Conservation (phyloP, 2,888 invertebrate species). For the Erebia epiphron region DNA sequence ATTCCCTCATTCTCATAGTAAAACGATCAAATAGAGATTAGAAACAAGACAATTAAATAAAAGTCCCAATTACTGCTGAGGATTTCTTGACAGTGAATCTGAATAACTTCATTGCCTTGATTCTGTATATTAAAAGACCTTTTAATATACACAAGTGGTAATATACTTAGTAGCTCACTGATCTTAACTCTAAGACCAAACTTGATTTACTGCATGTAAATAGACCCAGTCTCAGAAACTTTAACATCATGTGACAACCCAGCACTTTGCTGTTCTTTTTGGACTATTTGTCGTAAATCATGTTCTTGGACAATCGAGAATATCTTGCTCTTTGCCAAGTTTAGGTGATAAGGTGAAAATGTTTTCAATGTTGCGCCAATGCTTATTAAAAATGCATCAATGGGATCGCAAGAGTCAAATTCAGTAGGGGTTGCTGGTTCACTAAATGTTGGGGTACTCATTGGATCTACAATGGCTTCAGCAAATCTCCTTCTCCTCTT, state of each 20-base stretch:
- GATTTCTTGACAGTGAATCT: no score
- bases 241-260: conserved; percentile 51
- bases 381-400: conserved; percentile 70
- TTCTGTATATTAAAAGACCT: no score
- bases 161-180: no score
- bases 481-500: conserved; percentile 42
- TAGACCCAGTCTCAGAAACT: conserved; percentile 46
- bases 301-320: conserved; percentile 75
- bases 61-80: no score
- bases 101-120: no score
- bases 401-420: conserved; percentile 63
- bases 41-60: no score
- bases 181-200: no score
- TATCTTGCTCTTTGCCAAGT: conserved; percentile 75
- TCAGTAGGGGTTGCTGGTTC: conserved; percentile 50
- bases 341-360: conserved; percentile 73
- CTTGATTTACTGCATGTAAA: conserved; percentile 42
- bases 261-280: conserved; percentile 49
- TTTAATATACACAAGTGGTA: no score
- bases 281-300: conserved; percentile 74
- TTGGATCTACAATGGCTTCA: conserved; percentile 46
- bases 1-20: no score
- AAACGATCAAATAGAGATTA: no score
- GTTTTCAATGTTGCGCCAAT: conserved; percentile 71
- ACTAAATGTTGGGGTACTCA: conserved; percentile 43